These are phyloP conservation scores for Cosmopolites sordidus DNA, from an alignment of 2,888 invertebrate species.

Conservation along the genomic window DNA sequence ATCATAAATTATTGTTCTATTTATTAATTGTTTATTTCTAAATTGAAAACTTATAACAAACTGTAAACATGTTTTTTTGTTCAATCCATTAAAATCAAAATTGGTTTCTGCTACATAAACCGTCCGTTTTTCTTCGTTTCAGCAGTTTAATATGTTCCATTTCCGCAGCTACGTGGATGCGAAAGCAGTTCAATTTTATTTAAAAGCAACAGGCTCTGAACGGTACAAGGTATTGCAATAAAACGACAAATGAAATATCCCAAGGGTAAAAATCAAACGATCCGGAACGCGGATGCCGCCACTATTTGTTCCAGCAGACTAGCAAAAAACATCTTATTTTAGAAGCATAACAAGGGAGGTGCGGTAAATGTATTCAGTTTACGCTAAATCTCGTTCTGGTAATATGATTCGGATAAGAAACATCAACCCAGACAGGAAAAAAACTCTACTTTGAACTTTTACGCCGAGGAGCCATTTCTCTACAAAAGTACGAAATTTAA, in stretches of 20 bases:
- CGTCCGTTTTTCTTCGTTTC: too few species aligned
- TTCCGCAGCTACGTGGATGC: too few species aligned
- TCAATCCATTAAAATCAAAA: too few species aligned
- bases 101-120: too few species aligned
- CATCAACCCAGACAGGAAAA: slow-evolving; percentile 1
- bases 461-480: background rate
- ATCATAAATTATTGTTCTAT: too few species aligned
- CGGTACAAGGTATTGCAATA: background rate
- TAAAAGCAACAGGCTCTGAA: too few species aligned
- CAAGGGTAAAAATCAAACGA: slow-evolving; percentile 8
- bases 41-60: too few species aligned
- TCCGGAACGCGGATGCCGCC: slow-evolving; percentile 8
- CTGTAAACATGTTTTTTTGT: too few species aligned
- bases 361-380: slow-evolving; percentile 4
- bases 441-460: slow-evolving; percentile 6
- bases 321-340: slow-evolving; percentile 8
- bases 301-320: slow-evolving; percentile 11
- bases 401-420: slow-evolving; percentile 5
- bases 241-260: slow-evolving; percentile 4
- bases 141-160: too few species aligned
- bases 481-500: too few species aligned
- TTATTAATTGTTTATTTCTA: too few species aligned
- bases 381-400: slow-evolving; percentile 4
- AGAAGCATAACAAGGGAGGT: slow-evolving; percentile 6
- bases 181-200: too few species aligned